Evolutionary conservation across 2,888 invertebrate species (phyloP), one percentile per base, ranked within the genome.

Genomic region (Mythimna vitellina): DNA sequence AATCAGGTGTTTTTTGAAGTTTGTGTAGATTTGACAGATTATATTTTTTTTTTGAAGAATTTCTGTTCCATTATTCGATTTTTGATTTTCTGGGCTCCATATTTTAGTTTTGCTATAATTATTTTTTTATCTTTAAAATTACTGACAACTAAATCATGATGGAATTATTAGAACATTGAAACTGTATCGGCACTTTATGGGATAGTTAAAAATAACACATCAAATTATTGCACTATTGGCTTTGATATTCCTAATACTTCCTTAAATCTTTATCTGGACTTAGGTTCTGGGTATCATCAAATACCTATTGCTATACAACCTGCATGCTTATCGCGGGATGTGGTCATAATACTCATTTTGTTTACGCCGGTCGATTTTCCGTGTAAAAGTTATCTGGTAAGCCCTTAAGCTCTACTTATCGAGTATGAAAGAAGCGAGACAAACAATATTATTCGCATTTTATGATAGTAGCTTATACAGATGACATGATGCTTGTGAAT

Each of bases 361-460:
- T 72, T 64, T 60, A 69, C 53, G 65, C 63, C 63, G 63, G 63
- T 67, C 61, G 32, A 46, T 69, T 56, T 78, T 32, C 78, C 70
- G 38, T 69, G 32, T 68, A 68, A 78, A 78, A 82, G 63, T 78
- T 78, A 80, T 80, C 80, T 73, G 5, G 32, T 22, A 66, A 80
- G 58, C 82, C 38, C 12, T 42, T 60, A 80, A 82, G 68, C 82
- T 64, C 29, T 82, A 69, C 46, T 73, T 80, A 82, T 82, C 79
- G 60, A 66, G 58, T 65, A 76, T 76, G 68, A 73, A 64, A 73
- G 82, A 78, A 78, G 80, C 82, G 82, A 78, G 56, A 69, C 80
- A 66, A 77, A 78, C 79, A 73, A 49, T 78, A 80, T 82, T 78
- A 80, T 46, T 66, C 62, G 62, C 65, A 73, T 78, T 82, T 82